Percentiles rank a stretch among this genome's conserved stretches.
These are phyloP conservation scores for Steinernema hermaphroditum DNA, from an alignment of 2,888 invertebrate genomes.

Conservation along the genomic window DNA sequence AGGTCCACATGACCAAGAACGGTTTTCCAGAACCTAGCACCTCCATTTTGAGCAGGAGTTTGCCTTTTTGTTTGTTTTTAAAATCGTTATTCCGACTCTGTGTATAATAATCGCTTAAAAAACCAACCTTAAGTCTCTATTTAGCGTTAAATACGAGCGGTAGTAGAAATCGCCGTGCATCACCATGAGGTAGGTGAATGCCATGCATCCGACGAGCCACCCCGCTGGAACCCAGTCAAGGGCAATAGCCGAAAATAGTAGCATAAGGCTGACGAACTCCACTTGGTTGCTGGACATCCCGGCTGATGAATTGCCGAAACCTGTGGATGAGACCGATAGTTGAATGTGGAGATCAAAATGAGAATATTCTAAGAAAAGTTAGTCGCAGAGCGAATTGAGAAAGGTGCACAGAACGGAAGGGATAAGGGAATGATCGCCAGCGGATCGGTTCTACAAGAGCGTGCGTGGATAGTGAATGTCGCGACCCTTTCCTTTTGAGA, in stretches of 20 bases:
- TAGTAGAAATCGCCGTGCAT: slow-evolving; percentile 62
- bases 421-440: slow-evolving; percentile 7
- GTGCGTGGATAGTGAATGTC: slow-evolving; percentile 6
- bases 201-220: slow-evolving; percentile 18
- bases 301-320: too few relatives aligned
- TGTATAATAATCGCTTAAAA: slow-evolving; percentile 6
- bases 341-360: background rate
- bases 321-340: too few relatives aligned
- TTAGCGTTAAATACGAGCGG: slow-evolving; percentile 62
- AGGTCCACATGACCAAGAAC: too few relatives aligned
- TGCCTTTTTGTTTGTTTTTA: too few relatives aligned
- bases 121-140: slow-evolving; percentile 60
- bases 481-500: background rate
- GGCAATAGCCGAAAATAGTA: slow-evolving; percentile 1
- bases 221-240: slow-evolving; percentile 19
- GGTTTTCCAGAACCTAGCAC: too few relatives aligned
- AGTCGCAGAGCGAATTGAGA: background rate
- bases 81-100: slow-evolving; percentile 10
- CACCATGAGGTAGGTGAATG: background rate
- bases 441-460: slow-evolving; percentile 19
- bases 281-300: slow-evolving; percentile 15
- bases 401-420: slow-evolving; percentile 8
- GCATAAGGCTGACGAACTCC: background rate
- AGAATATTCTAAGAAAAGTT: background rate
- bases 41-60: too few relatives aligned